phyloP scores from a whole-genome alignment of 2,888 invertebrate species.

The Drosophila quasianomalipes region DNA sequence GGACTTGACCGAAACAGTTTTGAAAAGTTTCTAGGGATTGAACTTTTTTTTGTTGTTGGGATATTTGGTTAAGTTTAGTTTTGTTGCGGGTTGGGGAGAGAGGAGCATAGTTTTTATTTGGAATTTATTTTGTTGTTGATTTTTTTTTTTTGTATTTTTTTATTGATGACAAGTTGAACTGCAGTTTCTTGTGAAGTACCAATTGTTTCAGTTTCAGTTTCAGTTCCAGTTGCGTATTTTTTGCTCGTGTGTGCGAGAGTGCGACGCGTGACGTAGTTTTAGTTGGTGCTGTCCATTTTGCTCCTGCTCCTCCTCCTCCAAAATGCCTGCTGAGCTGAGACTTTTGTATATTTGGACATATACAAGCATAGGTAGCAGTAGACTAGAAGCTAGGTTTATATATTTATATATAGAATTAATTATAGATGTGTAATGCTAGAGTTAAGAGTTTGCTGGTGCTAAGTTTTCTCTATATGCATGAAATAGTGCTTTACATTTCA shows the following conservation, averaged over 20 bases:
- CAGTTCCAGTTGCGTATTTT: constrained; percentile 46
- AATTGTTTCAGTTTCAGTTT: constrained; percentile 55
- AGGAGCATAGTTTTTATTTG: constrained; percentile 57
- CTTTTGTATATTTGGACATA: constrained; percentile 30
- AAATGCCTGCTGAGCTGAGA: constrained; percentile 52
- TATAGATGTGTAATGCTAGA: constrained; percentile 35
- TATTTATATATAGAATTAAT: constrained; percentile 50
- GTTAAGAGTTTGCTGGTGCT: constrained; percentile 38
- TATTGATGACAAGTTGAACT: constrained; percentile 63
- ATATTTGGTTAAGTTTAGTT: constrained; percentile 60
- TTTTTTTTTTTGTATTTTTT: constrained; percentile 20
- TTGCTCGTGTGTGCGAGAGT: constrained; percentile 54
- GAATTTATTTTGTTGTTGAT: constrained; percentile 22
- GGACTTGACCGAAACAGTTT: constrained; percentile 69
- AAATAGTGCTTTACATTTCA: constrained; percentile 51
- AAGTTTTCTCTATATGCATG: constrained; percentile 36
- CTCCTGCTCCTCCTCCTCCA: constrained; percentile 56
- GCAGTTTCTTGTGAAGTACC: constrained; percentile 68
- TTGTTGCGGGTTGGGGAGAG: constrained; percentile 58
- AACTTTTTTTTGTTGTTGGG: constrained; percentile 53
- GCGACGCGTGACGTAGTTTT: constrained; percentile 56
- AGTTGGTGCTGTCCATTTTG: constrained; percentile 54
- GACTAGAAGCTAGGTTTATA: constrained; percentile 54
- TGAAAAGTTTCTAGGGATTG: constrained; percentile 49
- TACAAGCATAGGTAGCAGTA: constrained; percentile 26